A percentile compares a stretch with the other conserved stretches of the same genome.
These are phyloP conservation scores for Dysmachus trigonus DNA, from an alignment of 2,888 invertebrate species.

Conservation along the genomic window DNA sequence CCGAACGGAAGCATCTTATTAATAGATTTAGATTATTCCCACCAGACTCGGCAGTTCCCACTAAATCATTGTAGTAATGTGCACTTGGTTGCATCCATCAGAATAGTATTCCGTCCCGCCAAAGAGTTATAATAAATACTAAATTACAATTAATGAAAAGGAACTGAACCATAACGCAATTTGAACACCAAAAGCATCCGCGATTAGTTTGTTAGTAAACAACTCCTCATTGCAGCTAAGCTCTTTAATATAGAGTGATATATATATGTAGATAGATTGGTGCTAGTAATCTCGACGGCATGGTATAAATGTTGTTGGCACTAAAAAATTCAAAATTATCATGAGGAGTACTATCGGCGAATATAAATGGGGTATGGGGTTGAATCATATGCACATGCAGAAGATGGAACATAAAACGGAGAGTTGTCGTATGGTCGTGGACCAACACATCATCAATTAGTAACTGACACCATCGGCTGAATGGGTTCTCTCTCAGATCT, in stretches of 20 bases:
- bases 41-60: not conserved
- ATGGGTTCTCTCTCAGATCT: not conserved
- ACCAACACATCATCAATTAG: constrained; percentile 45
- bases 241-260: not conserved
- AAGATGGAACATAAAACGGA: not conserved
- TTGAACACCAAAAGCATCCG: not conserved
- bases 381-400: not conserved
- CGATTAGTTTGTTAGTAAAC: constrained; percentile 14
- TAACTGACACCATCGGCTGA: constrained; percentile 36
- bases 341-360: not conserved
- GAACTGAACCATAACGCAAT: constrained; percentile 30
- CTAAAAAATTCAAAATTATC: not conserved
- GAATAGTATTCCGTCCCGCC: not conserved
- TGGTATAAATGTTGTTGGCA: not conserved
- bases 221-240: not conserved
- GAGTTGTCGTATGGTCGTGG: not conserved
- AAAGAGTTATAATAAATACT: not conserved
- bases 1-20: not conserved
- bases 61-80: not conserved
- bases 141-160: constrained; percentile 29
- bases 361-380: not conserved
- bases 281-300: not conserved
- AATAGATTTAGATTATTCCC: not conserved
- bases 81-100: not conserved
- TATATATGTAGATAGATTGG: not conserved